These are phyloP conservation scores for Xylota segnis DNA, from an alignment of 2,888 invertebrate species.

Conservation along the genomic window DNA sequence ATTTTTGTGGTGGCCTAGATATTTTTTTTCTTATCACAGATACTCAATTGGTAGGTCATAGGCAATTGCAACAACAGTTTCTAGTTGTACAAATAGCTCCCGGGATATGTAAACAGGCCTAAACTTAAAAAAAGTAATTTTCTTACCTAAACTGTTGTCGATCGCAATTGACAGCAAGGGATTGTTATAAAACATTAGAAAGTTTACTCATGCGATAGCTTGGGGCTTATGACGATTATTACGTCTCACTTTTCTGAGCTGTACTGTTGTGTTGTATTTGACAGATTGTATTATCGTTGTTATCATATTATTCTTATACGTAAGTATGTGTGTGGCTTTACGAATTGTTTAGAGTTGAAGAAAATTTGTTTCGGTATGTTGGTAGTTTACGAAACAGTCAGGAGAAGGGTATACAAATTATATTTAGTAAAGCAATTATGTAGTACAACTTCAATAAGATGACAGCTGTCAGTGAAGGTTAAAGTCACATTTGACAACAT, in stretches of 20 bases:
- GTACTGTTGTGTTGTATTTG: not conserved
- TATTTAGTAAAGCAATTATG: too few relatives aligned
- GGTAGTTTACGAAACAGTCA: too few relatives aligned
- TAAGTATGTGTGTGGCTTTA: not conserved
- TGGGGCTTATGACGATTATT: not conserved
- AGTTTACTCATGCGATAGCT: not conserved
- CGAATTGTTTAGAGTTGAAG: too few relatives aligned
- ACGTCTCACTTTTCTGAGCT: not conserved
- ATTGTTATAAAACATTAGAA: not conserved
- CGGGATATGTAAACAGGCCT: too few relatives aligned
- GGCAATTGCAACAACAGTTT: not conserved
- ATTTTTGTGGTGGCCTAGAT: conserved; percentile 63
- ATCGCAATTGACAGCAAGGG: conserved; percentile 5
- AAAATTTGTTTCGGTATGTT: too few relatives aligned
- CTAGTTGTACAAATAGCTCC: too few relatives aligned
- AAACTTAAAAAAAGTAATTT: too few relatives aligned
- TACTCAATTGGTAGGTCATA: conserved; percentile 11
- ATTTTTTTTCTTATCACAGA: conserved; percentile 24
- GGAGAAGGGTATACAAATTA: too few relatives aligned
- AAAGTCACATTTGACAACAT: too few relatives aligned
- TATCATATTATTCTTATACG: not conserved
- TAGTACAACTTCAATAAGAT: too few relatives aligned
- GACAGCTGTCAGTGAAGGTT: too few relatives aligned
- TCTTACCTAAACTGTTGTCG: not conserved
- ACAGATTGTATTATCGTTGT: not conserved